Conservation (phyloP, 2,113 vertebrate genomes). For the Raja brachyura region DNA sequence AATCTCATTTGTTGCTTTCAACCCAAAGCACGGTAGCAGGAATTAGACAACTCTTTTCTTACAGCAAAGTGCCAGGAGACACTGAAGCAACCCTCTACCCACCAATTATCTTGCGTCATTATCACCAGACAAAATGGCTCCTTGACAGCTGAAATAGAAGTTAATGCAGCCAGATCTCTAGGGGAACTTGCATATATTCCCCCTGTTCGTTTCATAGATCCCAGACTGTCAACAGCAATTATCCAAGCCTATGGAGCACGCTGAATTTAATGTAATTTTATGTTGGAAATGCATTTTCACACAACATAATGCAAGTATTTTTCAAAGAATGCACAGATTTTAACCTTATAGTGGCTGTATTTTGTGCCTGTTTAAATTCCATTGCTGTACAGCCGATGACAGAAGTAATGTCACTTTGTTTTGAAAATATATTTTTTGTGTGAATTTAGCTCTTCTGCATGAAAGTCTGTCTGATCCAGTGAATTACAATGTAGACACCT, state of each 20-base stretch:
- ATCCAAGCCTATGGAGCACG: background rate
- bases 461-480: background rate
- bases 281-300: background rate
- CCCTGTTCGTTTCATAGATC: background rate
- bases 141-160: constrained; percentile 23
- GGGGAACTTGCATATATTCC: background rate
- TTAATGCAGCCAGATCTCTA: background rate
- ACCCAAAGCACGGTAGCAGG: background rate
- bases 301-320: background rate
- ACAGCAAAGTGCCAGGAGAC: background rate
- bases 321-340: too few species aligned
- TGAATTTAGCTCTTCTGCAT: background rate
- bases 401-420: background rate
- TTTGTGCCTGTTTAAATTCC: background rate
- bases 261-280: background rate
- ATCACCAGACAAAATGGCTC: background rate
- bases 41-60: background rate
- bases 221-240: background rate
- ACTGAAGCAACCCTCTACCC: background rate
- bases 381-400: background rate
- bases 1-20: background rate
- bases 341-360: background rate
- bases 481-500: too few species aligned
- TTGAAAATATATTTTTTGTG: background rate
- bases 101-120: constrained; percentile 32